Conservation (phyloP, 2,888 invertebrate species). For the Rambutsinella grinnellia region DNA sequence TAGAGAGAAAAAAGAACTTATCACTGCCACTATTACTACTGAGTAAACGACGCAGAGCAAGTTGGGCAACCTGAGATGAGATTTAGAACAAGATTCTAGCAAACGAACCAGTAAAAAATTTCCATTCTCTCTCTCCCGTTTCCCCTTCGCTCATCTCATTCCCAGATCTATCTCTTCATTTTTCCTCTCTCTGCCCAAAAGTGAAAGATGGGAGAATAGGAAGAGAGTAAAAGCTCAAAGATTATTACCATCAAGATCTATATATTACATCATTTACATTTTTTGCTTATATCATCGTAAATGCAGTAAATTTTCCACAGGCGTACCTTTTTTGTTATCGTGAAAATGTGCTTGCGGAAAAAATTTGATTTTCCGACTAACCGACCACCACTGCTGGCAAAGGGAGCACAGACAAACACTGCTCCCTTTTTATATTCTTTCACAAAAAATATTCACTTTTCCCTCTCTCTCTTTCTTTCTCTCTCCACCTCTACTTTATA, state of each 20-base stretch:
- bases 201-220: conserved; percentile 8
- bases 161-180: conserved; percentile 1
- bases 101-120: conserved; percentile 17
- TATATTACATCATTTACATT: conserved; percentile 46
- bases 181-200: conserved; percentile 7
- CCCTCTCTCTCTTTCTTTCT: background rate
- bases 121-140: conserved; percentile 8
- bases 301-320: conserved; percentile 41
- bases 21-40: background rate
- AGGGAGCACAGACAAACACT: too few relatives aligned
- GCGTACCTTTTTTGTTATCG: conserved; percentile 36
- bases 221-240: conserved; percentile 24
- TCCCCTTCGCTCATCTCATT: background rate
- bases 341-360: conserved; percentile 44
- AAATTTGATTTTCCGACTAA: conserved; percentile 54
- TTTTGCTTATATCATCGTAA: conserved; percentile 35
- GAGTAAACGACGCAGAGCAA: background rate
- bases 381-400: conserved; percentile 28
- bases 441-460: too few relatives aligned
- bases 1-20: background rate
- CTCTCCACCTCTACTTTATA: background rate
- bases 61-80: conserved; percentile 39
- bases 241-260: conserved; percentile 47
- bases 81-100: conserved; percentile 22
- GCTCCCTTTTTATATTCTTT: too few relatives aligned